Base-by-base conservation (phyloP, 2,888 invertebrate genomes). In the Rugalucina vietnamica region DNA sequence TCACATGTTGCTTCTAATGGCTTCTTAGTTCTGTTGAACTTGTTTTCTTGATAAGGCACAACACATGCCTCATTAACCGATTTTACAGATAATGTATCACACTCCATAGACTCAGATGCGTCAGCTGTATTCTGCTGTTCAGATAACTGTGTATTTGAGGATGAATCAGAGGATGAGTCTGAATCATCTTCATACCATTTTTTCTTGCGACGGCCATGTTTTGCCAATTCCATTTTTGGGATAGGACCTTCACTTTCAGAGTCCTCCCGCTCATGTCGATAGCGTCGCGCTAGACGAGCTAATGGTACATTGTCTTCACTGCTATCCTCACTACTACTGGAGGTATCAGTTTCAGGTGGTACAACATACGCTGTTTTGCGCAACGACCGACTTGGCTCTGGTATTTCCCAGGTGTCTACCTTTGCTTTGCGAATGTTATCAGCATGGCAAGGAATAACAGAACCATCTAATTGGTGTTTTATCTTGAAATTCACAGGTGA, bases 211-310 rank as follows among this genome's bases (percentile, higher is more conserved):
- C n/a, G n/a, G n/a, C n/a, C n/a, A n/a, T n/a, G 36, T 70, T 80
- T 73, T 3, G 24, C 8, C 29, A 77, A n/a, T 36, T 84, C 80
- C 74, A 81, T 74, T 27, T 83, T 36, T 18, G 82, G 85, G 24
- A 86, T 86, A 24, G 82, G 29, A 36, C 83, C 81, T 43, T 86
- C 82, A 34, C 54, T n/a, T 27, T 76, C 65, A 29, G 79, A 81
- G 70, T 78, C 27, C 36, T 78, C 76, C 29, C 76, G 39, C 39
- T 81, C 71, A 3, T 75, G 27, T 39, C 57, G 37, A 70, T 75
- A 72, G 54, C n/a, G 79, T 1, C 70, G 21, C 24, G 50, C 65
- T 39, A 76, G 29, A 21, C 49, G 71, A n/a, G 43, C 24, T 54
- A 54, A 54, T n/a, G 54, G 54, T 14, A 54, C 21, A 21, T 54